Percentiles rank a stretch among this genome's conserved stretches.
phyloP scores from a whole-genome alignment of 2,113 vertebrate species.

The Tetrao urogallus region DNA sequence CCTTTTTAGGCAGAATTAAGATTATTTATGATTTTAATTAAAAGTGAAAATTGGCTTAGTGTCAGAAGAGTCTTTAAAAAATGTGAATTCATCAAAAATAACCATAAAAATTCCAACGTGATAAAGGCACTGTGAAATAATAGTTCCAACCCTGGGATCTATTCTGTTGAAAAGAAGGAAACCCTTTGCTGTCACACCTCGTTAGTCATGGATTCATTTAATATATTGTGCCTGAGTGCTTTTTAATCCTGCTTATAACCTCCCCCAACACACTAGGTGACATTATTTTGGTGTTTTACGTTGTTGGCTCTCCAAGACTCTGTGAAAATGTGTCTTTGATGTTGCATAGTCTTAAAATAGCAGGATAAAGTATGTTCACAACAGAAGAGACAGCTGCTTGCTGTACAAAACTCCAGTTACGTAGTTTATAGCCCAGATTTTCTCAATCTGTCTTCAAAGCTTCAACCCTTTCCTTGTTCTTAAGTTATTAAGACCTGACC shows the following conservation, averaged over 20 bases:
- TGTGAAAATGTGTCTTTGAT: conserved; percentile 34
- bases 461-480: background rate
- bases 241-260: conserved; percentile 80
- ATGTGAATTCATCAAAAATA: conserved; percentile 81
- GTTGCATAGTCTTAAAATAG: background rate
- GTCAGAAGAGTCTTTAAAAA: conserved; percentile 77
- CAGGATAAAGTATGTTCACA: background rate
- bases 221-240: conserved; percentile 72
- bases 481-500: background rate
- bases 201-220: conserved; percentile 85
- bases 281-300: conserved; percentile 70
- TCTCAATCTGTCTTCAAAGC: background rate
- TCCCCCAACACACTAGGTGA: conserved; percentile 68
- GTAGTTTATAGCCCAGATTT: background rate
- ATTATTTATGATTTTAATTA: conserved; percentile 85
- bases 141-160: conserved; percentile 76
- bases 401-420: background rate
- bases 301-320: conserved; percentile 45
- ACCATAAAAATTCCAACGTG: conserved; percentile 85
- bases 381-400: background rate
- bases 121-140: conserved; percentile 79
- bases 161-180: conserved; percentile 81
- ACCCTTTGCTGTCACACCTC: conserved; percentile 80
- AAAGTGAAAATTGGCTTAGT: conserved; percentile 78
- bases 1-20: conserved; percentile 80